phyloP scores from a whole-genome alignment of 2,888 invertebrate genomes.

The Ephialtes manifestator region DNA sequence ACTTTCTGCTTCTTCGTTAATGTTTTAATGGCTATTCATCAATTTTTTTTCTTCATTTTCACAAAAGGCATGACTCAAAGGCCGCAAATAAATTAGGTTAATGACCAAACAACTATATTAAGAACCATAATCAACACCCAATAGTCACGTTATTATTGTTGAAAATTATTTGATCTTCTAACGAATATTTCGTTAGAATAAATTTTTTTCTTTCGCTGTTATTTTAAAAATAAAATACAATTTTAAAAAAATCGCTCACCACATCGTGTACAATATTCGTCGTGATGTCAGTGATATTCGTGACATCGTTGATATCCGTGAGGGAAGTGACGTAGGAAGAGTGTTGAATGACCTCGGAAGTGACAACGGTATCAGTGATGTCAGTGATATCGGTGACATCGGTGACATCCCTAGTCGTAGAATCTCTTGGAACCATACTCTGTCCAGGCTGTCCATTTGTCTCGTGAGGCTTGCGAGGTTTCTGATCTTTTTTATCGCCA shows the following conservation, averaged over 20 bases:
- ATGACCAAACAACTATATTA: background rate
- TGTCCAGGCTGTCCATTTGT: slow-evolving; percentile 44
- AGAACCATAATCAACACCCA: too few species aligned
- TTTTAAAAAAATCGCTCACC: slow-evolving; percentile 75
- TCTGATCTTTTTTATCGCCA: slow-evolving; percentile 50
- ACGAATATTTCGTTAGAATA: background rate
- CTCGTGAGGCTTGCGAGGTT: slow-evolving; percentile 65
- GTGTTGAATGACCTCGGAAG: slow-evolving; percentile 78
- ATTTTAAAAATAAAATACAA: slow-evolving; percentile 11
- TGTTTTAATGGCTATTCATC: background rate
- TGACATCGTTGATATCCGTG: slow-evolving; percentile 76
- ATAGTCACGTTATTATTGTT: background rate
- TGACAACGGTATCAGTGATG: slow-evolving; percentile 85
- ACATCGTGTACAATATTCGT: slow-evolving; percentile 83
- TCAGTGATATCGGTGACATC: slow-evolving; percentile 82
- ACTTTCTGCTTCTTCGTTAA: background rate
- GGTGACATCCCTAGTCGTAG: slow-evolving; percentile 76
- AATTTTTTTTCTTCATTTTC: background rate
- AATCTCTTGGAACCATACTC: slow-evolving; percentile 51
- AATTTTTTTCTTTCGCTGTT: background rate
- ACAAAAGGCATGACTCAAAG: background rate
- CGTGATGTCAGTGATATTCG: slow-evolving; percentile 87
- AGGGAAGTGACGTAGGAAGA: slow-evolving; percentile 79
- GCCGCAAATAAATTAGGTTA: background rate
- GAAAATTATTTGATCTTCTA: background rate